Percentiles rank a stretch among this genome's conserved stretches.
Conservation (phyloP, 1,140 invertebrate genomes). For the Tigriopus japonicus region DNA sequence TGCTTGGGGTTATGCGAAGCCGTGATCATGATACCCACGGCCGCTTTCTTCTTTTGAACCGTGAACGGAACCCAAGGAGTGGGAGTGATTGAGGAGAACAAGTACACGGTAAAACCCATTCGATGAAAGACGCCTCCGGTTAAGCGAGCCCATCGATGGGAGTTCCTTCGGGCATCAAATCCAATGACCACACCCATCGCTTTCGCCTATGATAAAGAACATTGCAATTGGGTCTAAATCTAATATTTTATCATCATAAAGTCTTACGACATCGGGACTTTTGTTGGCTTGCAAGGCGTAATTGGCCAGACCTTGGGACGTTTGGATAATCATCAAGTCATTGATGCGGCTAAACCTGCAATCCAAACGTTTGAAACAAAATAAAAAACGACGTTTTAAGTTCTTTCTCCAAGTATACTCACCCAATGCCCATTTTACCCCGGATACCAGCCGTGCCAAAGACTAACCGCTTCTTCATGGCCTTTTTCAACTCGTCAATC, state of each 20-base stretch:
- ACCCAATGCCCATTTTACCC: slow-evolving; percentile 78
- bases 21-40: slow-evolving; percentile 82
- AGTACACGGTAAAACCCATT: slow-evolving; percentile 53
- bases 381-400: neutral
- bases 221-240: no score
- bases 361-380: neutral
- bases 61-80: slow-evolving; percentile 84
- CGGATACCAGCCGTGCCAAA: slow-evolving; percentile 83
- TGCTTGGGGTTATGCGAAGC: slow-evolving; percentile 98
- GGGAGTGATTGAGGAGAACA: slow-evolving; percentile 61
- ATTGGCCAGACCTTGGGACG: slow-evolving; percentile 70
- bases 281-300: slow-evolving; percentile 40
- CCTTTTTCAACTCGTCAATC: slow-evolving; percentile 30
- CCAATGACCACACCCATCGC: slow-evolving; percentile 66
- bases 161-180: slow-evolving; percentile 80
- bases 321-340: slow-evolving; percentile 91
- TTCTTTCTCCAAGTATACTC: slow-evolving; percentile 23
- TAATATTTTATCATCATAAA: no score
- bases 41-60: slow-evolving; percentile 44
- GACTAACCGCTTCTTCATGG: slow-evolving; percentile 45
- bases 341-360: slow-evolving; percentile 51
- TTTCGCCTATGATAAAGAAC: slow-evolving; percentile 21
- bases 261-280: neutral
- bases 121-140: slow-evolving; percentile 63
- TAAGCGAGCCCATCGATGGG: slow-evolving; percentile 67